Evolutionary conservation across 2,888 invertebrate species (phyloP), one percentile per base, ranked within the genome.

Genomic region (Drosophila mimetica): DNA sequence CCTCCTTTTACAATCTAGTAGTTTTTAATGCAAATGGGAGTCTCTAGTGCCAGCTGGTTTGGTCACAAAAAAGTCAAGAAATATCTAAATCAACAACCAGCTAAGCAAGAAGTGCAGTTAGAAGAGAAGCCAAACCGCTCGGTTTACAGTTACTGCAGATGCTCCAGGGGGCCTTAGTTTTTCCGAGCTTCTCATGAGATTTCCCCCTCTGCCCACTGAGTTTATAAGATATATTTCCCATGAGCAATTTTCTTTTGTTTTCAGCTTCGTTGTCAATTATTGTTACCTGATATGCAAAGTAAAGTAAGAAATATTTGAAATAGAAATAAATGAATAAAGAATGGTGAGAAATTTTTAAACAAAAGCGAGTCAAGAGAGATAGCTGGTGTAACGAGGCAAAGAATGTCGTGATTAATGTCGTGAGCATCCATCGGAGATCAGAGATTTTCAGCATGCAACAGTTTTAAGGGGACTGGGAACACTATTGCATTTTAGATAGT

Each of bases 181-280:
- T 60, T 59, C 59, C 13, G n/a, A 59, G 44, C 44, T 60, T 61
- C 60, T n/a, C 60, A 61, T 60, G 60, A 51, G 32, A n/a, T 20
- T 34, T 18, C 14, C 13, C 9, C 39, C 22, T 2, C 37, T 18
- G 30, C 30, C 18, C 37, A 41, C 13, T 32, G 32, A 61, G 41
- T 34, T 36, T 64, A 18, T 36, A 63, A 64, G 20, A 50, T 63
- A 41, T 34, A 72, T 77, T 79, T 79, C 79, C 82, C 79, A 79
- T 79, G 79, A 72, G 75, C 50, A 46, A 59, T 71, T 64, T 77
- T 61, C 60, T 65, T 72, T 85, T 81, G 85, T 79, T 51, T 77
- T 25, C 51, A 75, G 47, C 67, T 54, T 13, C 52, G 53, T 42
- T 36, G 44, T 44, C 48, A 64, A 71, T 58, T 46, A 71, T 47